phyloP scores from a whole-genome alignment of 2,113 vertebrate genomes.

The Diglossa brunneiventris region DNA sequence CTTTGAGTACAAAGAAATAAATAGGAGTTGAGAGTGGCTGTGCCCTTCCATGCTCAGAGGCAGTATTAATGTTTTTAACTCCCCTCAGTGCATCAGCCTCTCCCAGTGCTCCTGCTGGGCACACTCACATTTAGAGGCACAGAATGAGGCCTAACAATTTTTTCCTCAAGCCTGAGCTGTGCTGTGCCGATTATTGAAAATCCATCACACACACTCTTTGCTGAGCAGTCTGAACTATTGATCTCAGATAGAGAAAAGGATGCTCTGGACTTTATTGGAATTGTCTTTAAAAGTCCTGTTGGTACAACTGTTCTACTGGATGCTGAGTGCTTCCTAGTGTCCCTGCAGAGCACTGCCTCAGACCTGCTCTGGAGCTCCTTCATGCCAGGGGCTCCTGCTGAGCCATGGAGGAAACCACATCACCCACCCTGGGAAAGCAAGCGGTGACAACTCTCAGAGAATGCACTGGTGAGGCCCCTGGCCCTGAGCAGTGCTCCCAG shows the following conservation, averaged over 20 bases:
- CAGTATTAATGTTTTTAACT: background rate
- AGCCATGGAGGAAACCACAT: background rate
- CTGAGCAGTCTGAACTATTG: background rate
- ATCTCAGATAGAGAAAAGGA: background rate
- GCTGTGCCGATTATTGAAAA: background rate
- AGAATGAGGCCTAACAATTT: background rate
- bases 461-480: rapidly evolving
- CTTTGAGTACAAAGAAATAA: background rate
- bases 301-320: background rate
- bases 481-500: background rate
- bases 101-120: background rate
- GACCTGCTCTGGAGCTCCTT: background rate
- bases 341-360: background rate
- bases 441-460: background rate
- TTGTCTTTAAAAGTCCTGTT: background rate
- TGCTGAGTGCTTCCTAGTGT: background rate
- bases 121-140: background rate
- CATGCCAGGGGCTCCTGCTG: background rate
- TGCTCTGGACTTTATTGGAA: background rate
- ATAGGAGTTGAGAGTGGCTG: background rate
- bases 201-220: background rate
- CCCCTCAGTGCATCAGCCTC: background rate
- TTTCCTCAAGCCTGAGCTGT: background rate
- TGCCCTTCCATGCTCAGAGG: background rate
- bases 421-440: background rate